phyloP scores from a whole-genome alignment of 2,888 invertebrate species.

The Nipponacmea schrenckii region DNA sequence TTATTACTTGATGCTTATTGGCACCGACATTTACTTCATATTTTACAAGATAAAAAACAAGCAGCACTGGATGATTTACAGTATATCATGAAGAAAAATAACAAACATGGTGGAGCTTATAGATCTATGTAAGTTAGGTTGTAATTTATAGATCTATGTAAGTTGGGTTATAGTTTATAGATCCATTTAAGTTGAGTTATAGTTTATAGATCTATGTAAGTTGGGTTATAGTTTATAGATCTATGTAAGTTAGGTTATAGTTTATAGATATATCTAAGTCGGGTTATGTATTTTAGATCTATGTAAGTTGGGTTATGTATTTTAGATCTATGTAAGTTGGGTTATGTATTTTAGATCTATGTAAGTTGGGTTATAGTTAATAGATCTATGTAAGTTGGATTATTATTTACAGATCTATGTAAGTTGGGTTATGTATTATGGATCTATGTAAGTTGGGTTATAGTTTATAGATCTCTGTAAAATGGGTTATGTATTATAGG shows the following conservation, averaged over 20 bases:
- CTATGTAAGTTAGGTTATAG: neutral
- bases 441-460: too few relatives aligned
- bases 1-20: slow-evolving; percentile 66
- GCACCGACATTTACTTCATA: slow-evolving; percentile 65
- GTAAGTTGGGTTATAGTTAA: too few relatives aligned
- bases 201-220: neutral
- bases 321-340: too few relatives aligned
- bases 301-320: too few relatives aligned
- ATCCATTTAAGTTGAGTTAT: neutral
- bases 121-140: slow-evolving; percentile 58
- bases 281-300: too few relatives aligned
- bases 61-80: slow-evolving; percentile 66
- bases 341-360: too few relatives aligned
- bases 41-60: slow-evolving; percentile 62
- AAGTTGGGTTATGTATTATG: too few relatives aligned
- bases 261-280: too few relatives aligned
- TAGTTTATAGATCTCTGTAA: too few relatives aligned
- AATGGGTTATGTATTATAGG: too few relatives aligned
- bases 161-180: neutral
- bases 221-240: neutral
- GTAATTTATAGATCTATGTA: neutral
- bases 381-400: too few relatives aligned
- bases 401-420: too few relatives aligned
- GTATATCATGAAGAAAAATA: slow-evolving; percentile 62
- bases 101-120: slow-evolving; percentile 63